Evolutionary conservation across 2,113 vertebrate species (phyloP), one percentile per base, ranked within the genome.

Genomic region (Stictonetta naevosa): DNA sequence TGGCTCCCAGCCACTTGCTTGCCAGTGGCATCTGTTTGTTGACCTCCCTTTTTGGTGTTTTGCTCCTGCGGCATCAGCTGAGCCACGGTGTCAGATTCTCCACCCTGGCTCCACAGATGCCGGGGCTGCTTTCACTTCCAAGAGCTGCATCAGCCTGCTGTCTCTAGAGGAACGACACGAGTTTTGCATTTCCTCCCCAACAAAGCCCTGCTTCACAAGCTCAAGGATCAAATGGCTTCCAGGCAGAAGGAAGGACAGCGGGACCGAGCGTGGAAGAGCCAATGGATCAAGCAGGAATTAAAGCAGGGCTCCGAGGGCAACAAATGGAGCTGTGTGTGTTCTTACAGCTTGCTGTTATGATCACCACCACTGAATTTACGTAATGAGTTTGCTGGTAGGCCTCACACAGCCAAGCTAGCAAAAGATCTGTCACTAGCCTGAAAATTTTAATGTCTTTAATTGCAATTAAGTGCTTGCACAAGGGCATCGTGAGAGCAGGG

Each of bases 151-250:
- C 72, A 79, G 23, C 36, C n/a, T 2, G 0, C 10, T 28, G n/a
- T 42, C 31, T 66, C n/a, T 82, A 69, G 59, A 48, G 42, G 33
- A 83, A 67, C 13, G 25, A 55, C 46, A n/a, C 23, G 13, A 3
- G 36, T 67, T 60, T 77, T 81, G 29, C 55, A 56, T 68, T 95
- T 88, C 29, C 19, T 56, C 31, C 60, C 29, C 26, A 36, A 78
- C 34, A 68, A 74, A 95, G 59, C 56, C 17, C 72, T 29, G 10
- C 14, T 85, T 79, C n/a, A 38, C 34, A 60, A 58, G 33, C 50
- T 88, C 9, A 7, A 71, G 75, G 71, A 92, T 53, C 64, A 94
- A 92, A 80, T 83, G 48, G 34, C 76, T 86, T 86, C 71, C 58
- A 83, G 80, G 58, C 75, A 62, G 58, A 29, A 63, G n/a, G 44